These are phyloP conservation scores for Aleiodes alternator DNA, from an alignment of 2,888 invertebrate species.

Conservation along the genomic window DNA sequence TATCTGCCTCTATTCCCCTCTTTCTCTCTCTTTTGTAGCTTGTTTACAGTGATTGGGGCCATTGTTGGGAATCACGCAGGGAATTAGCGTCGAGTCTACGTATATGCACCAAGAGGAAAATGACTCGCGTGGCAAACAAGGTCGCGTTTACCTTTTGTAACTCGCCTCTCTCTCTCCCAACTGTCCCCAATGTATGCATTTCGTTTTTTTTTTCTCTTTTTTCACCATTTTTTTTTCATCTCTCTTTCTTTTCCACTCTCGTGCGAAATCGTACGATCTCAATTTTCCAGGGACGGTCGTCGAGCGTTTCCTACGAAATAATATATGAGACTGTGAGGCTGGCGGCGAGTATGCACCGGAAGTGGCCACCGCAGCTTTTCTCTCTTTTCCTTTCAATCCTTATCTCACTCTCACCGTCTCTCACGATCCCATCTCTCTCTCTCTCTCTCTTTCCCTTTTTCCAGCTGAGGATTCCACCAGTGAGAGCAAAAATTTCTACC, in stretches of 20 bases:
- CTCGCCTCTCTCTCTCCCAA: background rate
- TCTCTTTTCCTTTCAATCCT: slow-evolving; percentile 47
- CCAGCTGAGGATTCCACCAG: slow-evolving; percentile 36
- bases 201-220: background rate
- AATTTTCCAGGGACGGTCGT: slow-evolving; percentile 53
- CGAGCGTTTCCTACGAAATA: slow-evolving; percentile 56
- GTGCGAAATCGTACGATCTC: slow-evolving; percentile 58
- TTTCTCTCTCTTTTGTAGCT: slow-evolving; percentile 44
- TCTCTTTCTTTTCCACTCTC: slow-evolving; percentile 9
- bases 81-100: slow-evolving; percentile 53
- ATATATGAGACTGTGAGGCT: slow-evolving; percentile 58
- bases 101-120: slow-evolving; percentile 25
- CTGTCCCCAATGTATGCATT: slow-evolving; percentile 15
- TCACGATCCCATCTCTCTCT: background rate
- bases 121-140: slow-evolving; percentile 39
- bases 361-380: slow-evolving; percentile 46
- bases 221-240: background rate
- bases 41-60: slow-evolving; percentile 58
- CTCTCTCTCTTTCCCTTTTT: slow-evolving; percentile 33
- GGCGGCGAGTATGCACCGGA: slow-evolving; percentile 48
- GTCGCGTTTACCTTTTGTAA: slow-evolving; percentile 45
- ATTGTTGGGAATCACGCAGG: slow-evolving; percentile 54
- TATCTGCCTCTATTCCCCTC: slow-evolving; percentile 28
- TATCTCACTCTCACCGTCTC: slow-evolving; percentile 40
- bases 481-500: slow-evolving; percentile 38